Conservation (phyloP, 2,888 invertebrate species). For the Drosophila macrospina region DNA sequence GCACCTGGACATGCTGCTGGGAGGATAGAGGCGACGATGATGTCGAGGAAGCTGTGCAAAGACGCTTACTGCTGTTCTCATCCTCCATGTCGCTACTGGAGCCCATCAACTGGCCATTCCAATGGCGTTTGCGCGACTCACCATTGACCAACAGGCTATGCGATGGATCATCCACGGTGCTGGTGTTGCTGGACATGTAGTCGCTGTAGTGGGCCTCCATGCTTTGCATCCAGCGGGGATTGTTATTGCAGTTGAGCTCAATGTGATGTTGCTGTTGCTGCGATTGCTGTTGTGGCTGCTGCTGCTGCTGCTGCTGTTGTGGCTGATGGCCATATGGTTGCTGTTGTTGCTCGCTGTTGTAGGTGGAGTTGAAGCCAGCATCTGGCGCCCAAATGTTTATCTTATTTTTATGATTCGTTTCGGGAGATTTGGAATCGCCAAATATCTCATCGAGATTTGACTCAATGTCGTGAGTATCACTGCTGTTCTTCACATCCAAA, state of each 20-base stretch:
- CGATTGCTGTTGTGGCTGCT: slow-evolving; percentile 45
- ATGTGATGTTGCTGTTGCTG: slow-evolving; percentile 80
- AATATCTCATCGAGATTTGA: slow-evolving; percentile 85
- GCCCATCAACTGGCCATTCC: slow-evolving; percentile 79
- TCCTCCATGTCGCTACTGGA: slow-evolving; percentile 78
- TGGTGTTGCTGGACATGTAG: slow-evolving; percentile 72
- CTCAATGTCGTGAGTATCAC: slow-evolving; percentile 82
- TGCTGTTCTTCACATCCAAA: slow-evolving; percentile 74
- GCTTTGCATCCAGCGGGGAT: slow-evolving; percentile 84
- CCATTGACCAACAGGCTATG: slow-evolving; percentile 63
- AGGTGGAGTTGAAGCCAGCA: slow-evolving; percentile 44
- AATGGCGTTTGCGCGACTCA: slow-evolving; percentile 81
- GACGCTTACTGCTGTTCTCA: slow-evolving; percentile 78
- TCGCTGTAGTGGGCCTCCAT: slow-evolving; percentile 84
- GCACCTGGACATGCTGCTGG: slow-evolving; percentile 67
- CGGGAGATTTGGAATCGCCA: slow-evolving; percentile 81
- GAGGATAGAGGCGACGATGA: slow-evolving; percentile 79
- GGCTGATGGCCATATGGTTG: slow-evolving; percentile 49
- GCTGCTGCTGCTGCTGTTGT: slow-evolving; percentile 47
- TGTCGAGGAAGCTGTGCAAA: slow-evolving; percentile 77
- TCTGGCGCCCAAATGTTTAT: slow-evolving; percentile 77
- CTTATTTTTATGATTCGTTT: slow-evolving; percentile 56
- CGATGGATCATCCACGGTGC: slow-evolving; percentile 59
- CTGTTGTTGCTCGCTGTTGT: slow-evolving; percentile 45
- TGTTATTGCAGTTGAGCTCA: slow-evolving; percentile 81